Conservation (phyloP, 2,888 invertebrate species). For the Dolomedes plantarius region DNA sequence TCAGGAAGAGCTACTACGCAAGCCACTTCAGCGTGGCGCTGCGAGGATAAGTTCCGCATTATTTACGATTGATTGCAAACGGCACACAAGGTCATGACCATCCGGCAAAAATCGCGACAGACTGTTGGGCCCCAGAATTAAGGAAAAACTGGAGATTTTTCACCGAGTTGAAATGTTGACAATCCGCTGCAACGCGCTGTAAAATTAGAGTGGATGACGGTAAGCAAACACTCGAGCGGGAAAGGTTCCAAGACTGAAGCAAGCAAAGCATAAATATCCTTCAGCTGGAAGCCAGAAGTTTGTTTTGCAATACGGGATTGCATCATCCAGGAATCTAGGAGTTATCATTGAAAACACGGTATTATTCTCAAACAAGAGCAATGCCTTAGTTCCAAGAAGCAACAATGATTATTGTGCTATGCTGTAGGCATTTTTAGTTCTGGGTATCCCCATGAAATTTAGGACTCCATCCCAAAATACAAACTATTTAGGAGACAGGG, state of each 20-base stretch:
- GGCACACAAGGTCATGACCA: neutral
- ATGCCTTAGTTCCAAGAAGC: no score
- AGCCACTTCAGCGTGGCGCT: neutral
- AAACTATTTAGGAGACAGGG: no score
- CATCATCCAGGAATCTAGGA: neutral
- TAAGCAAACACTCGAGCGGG: neutral
- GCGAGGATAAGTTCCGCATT: neutral
- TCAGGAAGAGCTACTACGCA: neutral
- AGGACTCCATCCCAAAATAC: no score
- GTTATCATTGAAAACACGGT: no score
- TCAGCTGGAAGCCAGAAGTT: neutral
- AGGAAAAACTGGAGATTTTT: neutral
- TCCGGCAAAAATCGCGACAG: neutral
- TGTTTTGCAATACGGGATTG: neutral
- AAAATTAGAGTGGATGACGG: neutral
- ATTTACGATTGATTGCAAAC: no score
- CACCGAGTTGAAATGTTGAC: neutral
- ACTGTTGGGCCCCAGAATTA: neutral
- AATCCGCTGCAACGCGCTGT: neutral
- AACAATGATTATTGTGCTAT: no score
- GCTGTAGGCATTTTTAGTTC: no score
- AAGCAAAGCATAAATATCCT: neutral
- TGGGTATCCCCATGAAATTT: no score
- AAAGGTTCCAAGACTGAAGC: neutral
- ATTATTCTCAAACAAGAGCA: no score